Evolutionary conservation across 2,797 vertebrate species (phyloP), one percentile per base, ranked within the genome.

Genomic region (Eospalax fontanierii): DNA sequence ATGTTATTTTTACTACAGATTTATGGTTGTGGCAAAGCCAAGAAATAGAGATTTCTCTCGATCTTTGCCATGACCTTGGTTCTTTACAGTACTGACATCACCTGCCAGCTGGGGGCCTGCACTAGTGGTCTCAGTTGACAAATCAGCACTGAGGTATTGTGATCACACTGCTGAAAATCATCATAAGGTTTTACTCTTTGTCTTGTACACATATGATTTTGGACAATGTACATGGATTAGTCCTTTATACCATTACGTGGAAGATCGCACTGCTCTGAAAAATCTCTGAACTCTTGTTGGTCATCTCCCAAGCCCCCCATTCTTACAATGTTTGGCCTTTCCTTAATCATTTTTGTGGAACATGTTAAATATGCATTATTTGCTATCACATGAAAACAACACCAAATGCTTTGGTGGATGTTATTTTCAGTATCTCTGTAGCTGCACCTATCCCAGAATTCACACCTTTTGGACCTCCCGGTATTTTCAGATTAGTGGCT

Each of bases 1-100:
- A 57, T 33, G 57, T 38, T 8, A 26, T 65, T 73, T 88, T 24
- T 18, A n/a, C n/a, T 70, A 2, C 0, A 10, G 2, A 66, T 74
- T 40, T 50, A 57, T 54, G 9, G 6, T 63, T 22, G 18, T 8
- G 4, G 50, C 33, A 78, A 54, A 66, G 21, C 6, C 30, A 46
- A 80, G 19, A 59, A 40, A 19, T 7, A 63, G 26, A 26, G 1
- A 65, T 40, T 57, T 26, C 35, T 21, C 12, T 35, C 26, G 1
- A 3, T 2, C 10, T n/a, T 24, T 19, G 4, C n/a, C 26, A 2
- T 11, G 12, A 18, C 4, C n/a, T 46, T 3, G 35, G 38, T 5
- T 3, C 38, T 33, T 26, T 30, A 30, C 10, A 63, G 66, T 61
- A 18, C 24, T 35, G 16, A 2, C 19, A 38, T 9, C 10, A 6